These are phyloP conservation scores for Caenorhabditis angaria DNA, from an alignment of 2,888 invertebrate species.

Conservation along the genomic window DNA sequence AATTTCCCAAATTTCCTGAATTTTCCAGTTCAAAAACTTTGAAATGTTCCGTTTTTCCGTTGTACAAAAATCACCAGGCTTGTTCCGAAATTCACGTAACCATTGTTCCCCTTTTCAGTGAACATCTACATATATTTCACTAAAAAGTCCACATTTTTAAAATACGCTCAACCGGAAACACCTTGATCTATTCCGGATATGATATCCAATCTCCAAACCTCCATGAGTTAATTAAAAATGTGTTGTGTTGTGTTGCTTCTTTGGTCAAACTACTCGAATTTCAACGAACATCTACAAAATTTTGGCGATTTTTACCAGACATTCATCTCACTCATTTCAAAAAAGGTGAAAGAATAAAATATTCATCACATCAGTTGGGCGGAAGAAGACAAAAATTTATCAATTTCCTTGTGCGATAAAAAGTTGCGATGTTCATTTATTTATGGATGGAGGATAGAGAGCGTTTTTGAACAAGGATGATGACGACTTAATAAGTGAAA, in stretches of 20 bases:
- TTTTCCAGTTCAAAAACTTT: too few relatives aligned
- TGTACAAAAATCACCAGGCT: too few relatives aligned
- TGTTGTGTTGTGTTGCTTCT: background rate
- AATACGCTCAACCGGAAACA: background rate
- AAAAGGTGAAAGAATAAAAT: background rate
- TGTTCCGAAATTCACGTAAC: too few relatives aligned
- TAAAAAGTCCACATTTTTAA: too few relatives aligned
- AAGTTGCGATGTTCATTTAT: background rate
- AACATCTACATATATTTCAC: too few relatives aligned
- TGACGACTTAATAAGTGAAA: background rate
- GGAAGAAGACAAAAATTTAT: background rate
- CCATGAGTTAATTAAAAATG: background rate
- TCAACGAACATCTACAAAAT: conserved; percentile 1
- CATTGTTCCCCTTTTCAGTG: too few relatives aligned
- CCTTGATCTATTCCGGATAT: background rate
- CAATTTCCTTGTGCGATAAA: background rate
- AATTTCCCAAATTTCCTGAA: too few relatives aligned
- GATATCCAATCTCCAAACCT: background rate
- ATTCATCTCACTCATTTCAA: background rate
- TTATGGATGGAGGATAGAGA: background rate
- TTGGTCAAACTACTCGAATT: background rate
- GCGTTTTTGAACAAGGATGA: background rate
- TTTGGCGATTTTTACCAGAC: background rate
- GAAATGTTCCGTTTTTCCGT: too few relatives aligned
- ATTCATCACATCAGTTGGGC: background rate